Conservation (phyloP, 1,140 invertebrate genomes). For the Hylaeus anthracinus region DNA sequence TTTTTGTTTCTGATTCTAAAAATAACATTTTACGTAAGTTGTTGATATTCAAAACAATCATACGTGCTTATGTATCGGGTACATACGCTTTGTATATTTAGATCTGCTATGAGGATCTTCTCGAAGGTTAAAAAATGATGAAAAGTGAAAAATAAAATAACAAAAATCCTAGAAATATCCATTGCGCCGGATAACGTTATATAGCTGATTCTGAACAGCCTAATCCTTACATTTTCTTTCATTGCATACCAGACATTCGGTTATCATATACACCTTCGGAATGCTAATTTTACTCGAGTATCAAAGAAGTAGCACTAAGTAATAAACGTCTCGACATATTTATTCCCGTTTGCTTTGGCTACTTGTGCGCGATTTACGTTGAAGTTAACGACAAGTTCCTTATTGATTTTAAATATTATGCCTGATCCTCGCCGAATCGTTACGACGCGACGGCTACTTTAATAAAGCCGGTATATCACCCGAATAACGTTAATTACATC, state of each 20-base stretch:
- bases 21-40: too few species aligned
- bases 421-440: background rate
- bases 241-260: too few species aligned
- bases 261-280: background rate
- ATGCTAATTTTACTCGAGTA: background rate
- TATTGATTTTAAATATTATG: slow-evolving; percentile 9
- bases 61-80: too few species aligned
- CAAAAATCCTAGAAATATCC: too few species aligned
- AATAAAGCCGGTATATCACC: slow-evolving; percentile 7
- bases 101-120: too few species aligned
- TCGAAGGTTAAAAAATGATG: too few species aligned
- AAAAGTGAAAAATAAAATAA: too few species aligned
- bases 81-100: too few species aligned
- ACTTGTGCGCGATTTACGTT: slow-evolving; percentile 7
- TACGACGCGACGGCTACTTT: background rate
- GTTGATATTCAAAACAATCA: too few species aligned
- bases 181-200: too few species aligned
- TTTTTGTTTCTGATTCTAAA: too few species aligned
- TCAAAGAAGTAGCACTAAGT: slow-evolving; percentile 4
- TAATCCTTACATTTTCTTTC: background rate
- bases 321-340: slow-evolving; percentile 11
- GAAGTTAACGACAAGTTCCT: slow-evolving; percentile 14
- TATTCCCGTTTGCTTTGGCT: background rate
- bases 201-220: too few species aligned
- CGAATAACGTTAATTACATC: slow-evolving; percentile 20